Evolutionary conservation across 2,888 invertebrate species (phyloP), one percentile per base, ranked within the genome.

Genomic region (Cryptocephalus primarius): DNA sequence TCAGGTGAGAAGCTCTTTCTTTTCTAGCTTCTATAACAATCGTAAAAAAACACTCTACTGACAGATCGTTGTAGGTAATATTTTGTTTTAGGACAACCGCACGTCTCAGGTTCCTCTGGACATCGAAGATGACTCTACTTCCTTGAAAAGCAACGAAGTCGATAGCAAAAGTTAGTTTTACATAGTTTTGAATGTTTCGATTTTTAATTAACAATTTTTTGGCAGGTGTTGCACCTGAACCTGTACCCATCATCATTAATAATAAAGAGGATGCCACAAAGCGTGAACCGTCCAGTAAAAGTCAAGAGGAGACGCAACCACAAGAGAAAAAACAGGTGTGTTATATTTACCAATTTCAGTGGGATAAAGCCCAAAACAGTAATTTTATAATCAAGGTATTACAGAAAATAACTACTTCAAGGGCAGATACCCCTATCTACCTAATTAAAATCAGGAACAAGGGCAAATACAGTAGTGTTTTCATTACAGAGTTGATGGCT

Each of bases 71-170:
- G 22, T 22, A 22, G 6, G 22, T 22, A 6, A 22, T 22, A 39
- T 14, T 14, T 9, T 8, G 9, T 14, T 8, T 8, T 39, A 39
- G 39, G 39, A 13, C 14, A 39, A 89, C 75, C 88, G 88, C 80
- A 84, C 83, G 71, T 88, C 88, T 66, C 88, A 88, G 76, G 82
- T 85, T 75, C 88, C 84, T 67, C 83, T 88, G 82, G 88, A 88
- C 76, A 79, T 85, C 80, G 89, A 88, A 85, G 89, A 89, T 86
- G 89, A 90, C 78, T 82, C 87, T 64, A 82, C 85, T 65, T 87
- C 88, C 55, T 79, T 87, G 68, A 80, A 83, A 72, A 83, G 83
- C 75, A 85, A 82, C 77, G 88, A 88, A 71, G 81, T 82, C 72
- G 88, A 88, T 70, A 74, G 76, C 74, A 89, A 88, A 75, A 77